These are phyloP conservation scores for Cisticola juncidis DNA, from an alignment of 2,113 vertebrate genomes.

Conservation along the genomic window DNA sequence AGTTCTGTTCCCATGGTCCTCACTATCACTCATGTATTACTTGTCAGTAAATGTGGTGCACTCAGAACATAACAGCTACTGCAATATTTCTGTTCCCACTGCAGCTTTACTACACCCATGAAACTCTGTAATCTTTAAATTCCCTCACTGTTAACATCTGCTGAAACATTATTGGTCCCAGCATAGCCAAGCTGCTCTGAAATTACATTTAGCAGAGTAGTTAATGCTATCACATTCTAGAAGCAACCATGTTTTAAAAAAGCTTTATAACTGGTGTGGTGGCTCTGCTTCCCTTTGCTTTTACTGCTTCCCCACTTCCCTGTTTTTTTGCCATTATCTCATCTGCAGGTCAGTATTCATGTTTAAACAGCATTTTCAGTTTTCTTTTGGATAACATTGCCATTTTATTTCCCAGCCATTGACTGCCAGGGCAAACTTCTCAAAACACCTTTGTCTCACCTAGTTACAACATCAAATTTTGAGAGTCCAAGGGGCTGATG, in stretches of 20 bases:
- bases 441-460: background rate
- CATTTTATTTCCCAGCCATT: background rate
- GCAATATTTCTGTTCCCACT: constrained; percentile 88
- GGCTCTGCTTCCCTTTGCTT: background rate
- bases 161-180: constrained; percentile 95
- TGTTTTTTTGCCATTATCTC: background rate
- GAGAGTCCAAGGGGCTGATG: background rate
- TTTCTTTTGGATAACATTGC: background rate
- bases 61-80: constrained; percentile 84
- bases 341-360: background rate
- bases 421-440: background rate
- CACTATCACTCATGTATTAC: constrained; percentile 80
- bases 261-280: constrained; percentile 22
- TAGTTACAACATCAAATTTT: background rate
- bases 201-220: constrained; percentile 82
- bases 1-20: constrained; percentile 78
- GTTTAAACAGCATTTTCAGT: background rate
- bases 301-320: background rate
- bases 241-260: constrained; percentile 76
- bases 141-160: constrained; percentile 98
- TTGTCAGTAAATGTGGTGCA: constrained; percentile 78
- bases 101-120: constrained; percentile 93
- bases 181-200: constrained; percentile 83
- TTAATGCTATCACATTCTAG: constrained; percentile 81
- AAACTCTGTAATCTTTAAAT: constrained; percentile 94